Percentiles rank a stretch among this genome's conserved stretches.
Conservation (phyloP, 2,888 invertebrate genomes). For the Pseudeuparius sepicola region DNA sequence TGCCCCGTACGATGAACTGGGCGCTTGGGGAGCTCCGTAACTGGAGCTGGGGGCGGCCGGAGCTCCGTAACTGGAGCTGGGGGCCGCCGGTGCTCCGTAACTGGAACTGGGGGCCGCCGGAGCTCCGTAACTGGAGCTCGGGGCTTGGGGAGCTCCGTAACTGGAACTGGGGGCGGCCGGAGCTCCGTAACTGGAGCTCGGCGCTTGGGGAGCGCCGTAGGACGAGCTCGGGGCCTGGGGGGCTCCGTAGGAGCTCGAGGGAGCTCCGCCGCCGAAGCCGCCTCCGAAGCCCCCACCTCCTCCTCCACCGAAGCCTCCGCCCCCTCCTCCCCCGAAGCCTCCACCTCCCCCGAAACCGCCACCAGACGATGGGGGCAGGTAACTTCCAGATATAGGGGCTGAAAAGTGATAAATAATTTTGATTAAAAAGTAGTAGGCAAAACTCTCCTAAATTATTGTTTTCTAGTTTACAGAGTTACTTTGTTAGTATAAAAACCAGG, state of each 20-base stretch:
- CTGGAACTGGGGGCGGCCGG: constrained; percentile 32
- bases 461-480: not conserved
- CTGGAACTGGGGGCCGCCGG: constrained; percentile 24
- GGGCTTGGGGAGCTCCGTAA: constrained; percentile 24
- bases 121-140: constrained; percentile 36
- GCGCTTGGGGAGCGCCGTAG: constrained; percentile 36
- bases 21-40: constrained; percentile 35
- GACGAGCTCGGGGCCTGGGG: constrained; percentile 32
- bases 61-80: constrained; percentile 30
- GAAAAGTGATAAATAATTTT: constrained; percentile 9
- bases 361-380: constrained; percentile 30
- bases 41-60: constrained; percentile 33
- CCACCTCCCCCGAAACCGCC: constrained; percentile 12
- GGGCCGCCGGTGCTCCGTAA: constrained; percentile 26
- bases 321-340: constrained; percentile 32
- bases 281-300: constrained; percentile 10
- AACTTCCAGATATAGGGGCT: constrained; percentile 24
- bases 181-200: constrained; percentile 34
- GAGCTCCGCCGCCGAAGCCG: constrained; percentile 32
- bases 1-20: constrained; percentile 43
- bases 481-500: not conserved
- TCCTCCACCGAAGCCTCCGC: constrained; percentile 28
- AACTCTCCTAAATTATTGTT: not conserved
- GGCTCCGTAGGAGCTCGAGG: constrained; percentile 31
- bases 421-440: too few relatives aligned